Base-by-base conservation (phyloP, 2,888 invertebrate species). In the Nemapogon koenigi region DNA sequence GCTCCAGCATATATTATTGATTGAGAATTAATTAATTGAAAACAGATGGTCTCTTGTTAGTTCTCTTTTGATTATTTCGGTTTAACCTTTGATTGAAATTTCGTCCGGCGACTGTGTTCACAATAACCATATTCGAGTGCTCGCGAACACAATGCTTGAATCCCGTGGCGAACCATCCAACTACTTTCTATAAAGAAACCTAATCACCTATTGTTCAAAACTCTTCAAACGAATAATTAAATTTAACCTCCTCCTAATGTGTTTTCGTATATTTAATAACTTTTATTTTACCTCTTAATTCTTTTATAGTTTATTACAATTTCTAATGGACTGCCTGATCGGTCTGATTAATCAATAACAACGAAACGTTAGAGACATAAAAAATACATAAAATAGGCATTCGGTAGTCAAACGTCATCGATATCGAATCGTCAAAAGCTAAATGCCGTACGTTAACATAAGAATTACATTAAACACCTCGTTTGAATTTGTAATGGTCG, bases 41-140 rank as follows among this genome's bases (percentile, higher is more conserved):
- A 67, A 73, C 75, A 75, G 72, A 75, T 76, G 71, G 64, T 62
- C 54, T 61, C 76, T 75, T 69, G 75, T 78, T 78, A 76, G 61
- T 50, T 13, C 17, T 37, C 11, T 11, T 52, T 54, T 52, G 45
- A 56, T 59, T 54, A 55, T 55, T 53, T 52, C 44, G 54, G 62
- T 66, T 66, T 57, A 64, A 64, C 66, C 51, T 67, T 60, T 71
- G 75, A 75, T 73, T 72, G 73, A 73, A 70, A 65, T 51, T 56
- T 57, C 55, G 62, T 30, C 31, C 6, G 15, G 15, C n/a, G 16
- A 4, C 4, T 27, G 14, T 28, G 17, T 27, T 17, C 28, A 18
- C 35, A 25, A 26, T 26, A 16, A 16, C 16, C 27, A 26, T 26
- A 27, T 26, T 11, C 27, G 28, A 27, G 13, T 13, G 16, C 13